phyloP scores from a whole-genome alignment of 2,888 invertebrate species.

The Priapulus caudatus region DNA sequence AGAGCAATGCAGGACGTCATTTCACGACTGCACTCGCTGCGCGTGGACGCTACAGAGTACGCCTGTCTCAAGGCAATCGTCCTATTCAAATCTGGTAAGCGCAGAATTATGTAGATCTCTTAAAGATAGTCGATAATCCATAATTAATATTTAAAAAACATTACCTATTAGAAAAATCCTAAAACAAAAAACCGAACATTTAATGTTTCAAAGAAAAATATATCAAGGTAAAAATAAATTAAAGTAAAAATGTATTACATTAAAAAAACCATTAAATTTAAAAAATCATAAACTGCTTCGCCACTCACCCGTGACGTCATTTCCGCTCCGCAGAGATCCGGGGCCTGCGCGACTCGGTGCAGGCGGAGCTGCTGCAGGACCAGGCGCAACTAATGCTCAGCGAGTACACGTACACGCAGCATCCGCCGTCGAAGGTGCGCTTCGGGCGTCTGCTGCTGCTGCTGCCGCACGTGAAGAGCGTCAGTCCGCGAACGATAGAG shows the following conservation, averaged over 20 bases:
- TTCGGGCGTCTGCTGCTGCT: constrained; percentile 61
- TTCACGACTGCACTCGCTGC: constrained; percentile 50
- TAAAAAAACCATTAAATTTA: not conserved
- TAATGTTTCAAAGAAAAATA: no score
- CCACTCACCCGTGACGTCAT: no score
- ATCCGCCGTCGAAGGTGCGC: constrained; percentile 40
- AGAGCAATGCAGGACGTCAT: constrained; percentile 49
- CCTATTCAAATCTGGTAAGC: constrained; percentile 64
- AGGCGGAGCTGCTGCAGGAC: constrained; percentile 55
- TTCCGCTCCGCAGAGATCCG: constrained; percentile 53
- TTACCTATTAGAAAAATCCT: not conserved
- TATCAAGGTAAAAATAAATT: not conserved
- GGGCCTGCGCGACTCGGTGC: constrained; percentile 49
- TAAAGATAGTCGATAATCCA: no score
- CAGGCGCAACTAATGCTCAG: constrained; percentile 64
- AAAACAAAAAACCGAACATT: no score
- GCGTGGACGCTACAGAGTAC: constrained; percentile 67
- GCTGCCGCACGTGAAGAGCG: constrained; percentile 49
- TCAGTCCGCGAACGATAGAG: constrained; percentile 46
- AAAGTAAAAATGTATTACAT: constrained; percentile 10
- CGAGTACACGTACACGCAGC: constrained; percentile 45
- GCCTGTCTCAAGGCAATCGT: constrained; percentile 71
- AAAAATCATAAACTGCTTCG: no score
- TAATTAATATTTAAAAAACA: constrained; percentile 17
- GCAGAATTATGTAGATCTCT: not conserved